Evolutionary conservation across 2,888 invertebrate species (phyloP), one percentile per base, ranked within the genome.

Genomic region (Zele albiditarsus): DNA sequence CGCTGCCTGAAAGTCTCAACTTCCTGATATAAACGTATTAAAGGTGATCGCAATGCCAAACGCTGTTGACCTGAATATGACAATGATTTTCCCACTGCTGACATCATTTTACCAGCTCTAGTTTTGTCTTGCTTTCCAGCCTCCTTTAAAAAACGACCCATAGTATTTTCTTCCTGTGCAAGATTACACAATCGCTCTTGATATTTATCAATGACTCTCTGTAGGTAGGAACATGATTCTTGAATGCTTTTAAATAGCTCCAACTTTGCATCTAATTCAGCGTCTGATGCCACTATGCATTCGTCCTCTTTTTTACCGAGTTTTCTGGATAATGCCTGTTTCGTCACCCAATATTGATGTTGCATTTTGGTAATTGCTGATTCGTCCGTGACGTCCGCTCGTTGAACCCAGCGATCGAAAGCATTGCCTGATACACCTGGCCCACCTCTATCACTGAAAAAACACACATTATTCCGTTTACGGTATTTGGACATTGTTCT

Each of bases 281-380:
- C 95, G 90, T 99, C 99, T 0, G 98, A 98, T 16, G 98, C 95
- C 28, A 98, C 94, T 80, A 99, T 94, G 90, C 97, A 97, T 82
- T 98, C 98, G 89, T 99, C 99, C 91, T 99, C 98, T 91, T 98
- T 98, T 83, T 96, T 95, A 42, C 98, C 98, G 68, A 99, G 91
- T 91, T 97, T 98, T 85, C 96, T 93, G 81, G 97, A 93, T 63
- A 99, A 95, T 75, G 96, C 95, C 90, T 98, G 98, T 89, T 98
- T 99, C 8, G 99, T 98, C 74, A 98, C 95, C 98, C 98, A 99
- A 90, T 97, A 99, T 83, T 98, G 97, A 90, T 98, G 97, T 89
- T 97, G 97, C 94, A 98, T 94, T 87, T 93, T 93, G 23, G 90
- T 90, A 12, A 92, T 88, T 8, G 91, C 83, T 25, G 91, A 91